A percentile compares a stretch with the other conserved stretches of the same genome.
phyloP scores from a whole-genome alignment of 2,888 invertebrate species.

The Pheosia gnoma region DNA sequence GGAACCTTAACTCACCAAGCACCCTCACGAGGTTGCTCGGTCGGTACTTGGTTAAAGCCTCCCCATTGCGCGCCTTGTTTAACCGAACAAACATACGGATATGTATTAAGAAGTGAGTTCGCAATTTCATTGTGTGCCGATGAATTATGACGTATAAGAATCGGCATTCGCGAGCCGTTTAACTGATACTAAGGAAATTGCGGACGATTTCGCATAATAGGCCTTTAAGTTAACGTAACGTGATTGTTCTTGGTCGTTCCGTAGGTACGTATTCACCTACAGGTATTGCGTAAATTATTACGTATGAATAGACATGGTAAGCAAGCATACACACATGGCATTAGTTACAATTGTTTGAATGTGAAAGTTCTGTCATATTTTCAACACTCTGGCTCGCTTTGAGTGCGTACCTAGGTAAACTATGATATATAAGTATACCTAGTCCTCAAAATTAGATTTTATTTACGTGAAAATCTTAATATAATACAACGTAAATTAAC shows the following conservation, averaged over 20 bases:
- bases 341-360: too few species aligned
- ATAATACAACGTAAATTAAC: too few species aligned
- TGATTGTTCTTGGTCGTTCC: constrained; percentile 28
- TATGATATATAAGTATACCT: too few species aligned
- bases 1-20: too few species aligned
- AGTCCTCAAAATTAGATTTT: too few species aligned
- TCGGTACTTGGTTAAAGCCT: background rate
- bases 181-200: constrained; percentile 78
- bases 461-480: too few species aligned
- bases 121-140: constrained; percentile 81
- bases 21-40: too few species aligned
- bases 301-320: constrained; percentile 6
- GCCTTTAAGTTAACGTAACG: constrained; percentile 52
- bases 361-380: too few species aligned
- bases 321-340: too few species aligned
- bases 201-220: constrained; percentile 79
- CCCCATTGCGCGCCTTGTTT: constrained; percentile 34
- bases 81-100: constrained; percentile 62
- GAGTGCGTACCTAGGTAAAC: too few species aligned
- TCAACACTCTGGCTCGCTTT: too few species aligned
- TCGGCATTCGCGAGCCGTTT: constrained; percentile 81
- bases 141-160: constrained; percentile 82
- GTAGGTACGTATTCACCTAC: background rate
- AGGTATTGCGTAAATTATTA: constrained; percentile 40
- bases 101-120: constrained; percentile 68